phyloP scores from a whole-genome alignment of 2,113 vertebrate genomes.

The Catagonus wagneri region DNA sequence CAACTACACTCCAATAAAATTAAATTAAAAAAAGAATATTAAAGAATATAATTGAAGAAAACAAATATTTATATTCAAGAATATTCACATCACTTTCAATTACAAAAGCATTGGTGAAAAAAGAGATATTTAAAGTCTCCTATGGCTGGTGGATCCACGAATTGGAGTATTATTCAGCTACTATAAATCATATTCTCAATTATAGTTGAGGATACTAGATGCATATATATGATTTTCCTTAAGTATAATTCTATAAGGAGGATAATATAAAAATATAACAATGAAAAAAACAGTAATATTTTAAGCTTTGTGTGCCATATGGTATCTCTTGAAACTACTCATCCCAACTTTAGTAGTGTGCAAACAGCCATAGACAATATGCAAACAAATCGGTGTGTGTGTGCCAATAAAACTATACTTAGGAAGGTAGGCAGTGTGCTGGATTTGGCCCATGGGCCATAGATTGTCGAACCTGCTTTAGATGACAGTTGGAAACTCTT shows the following conservation, averaged over 20 bases:
- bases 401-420: neutral
- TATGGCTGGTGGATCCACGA: neutral
- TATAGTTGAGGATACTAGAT: neutral
- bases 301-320: neutral
- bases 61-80: neutral
- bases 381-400: neutral
- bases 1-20: too few species aligned
- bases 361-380: neutral
- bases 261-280: neutral
- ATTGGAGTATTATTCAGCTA: neutral
- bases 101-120: neutral
- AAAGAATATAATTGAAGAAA: neutral
- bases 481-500: neutral
- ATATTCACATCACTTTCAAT: neutral
- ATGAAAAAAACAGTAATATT: conserved; percentile 24
- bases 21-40: neutral
- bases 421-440: neutral
- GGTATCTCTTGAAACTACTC: neutral
- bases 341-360: neutral
- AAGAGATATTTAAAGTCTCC: neutral
- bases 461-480: neutral
- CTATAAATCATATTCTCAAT: neutral
- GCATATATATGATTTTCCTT: neutral
- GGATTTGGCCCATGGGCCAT: neutral
- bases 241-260: neutral